Evolutionary conservation across 1,140 invertebrate genomes (phyloP).

Genomic region (Proctacanthus coquilletti): DNA sequence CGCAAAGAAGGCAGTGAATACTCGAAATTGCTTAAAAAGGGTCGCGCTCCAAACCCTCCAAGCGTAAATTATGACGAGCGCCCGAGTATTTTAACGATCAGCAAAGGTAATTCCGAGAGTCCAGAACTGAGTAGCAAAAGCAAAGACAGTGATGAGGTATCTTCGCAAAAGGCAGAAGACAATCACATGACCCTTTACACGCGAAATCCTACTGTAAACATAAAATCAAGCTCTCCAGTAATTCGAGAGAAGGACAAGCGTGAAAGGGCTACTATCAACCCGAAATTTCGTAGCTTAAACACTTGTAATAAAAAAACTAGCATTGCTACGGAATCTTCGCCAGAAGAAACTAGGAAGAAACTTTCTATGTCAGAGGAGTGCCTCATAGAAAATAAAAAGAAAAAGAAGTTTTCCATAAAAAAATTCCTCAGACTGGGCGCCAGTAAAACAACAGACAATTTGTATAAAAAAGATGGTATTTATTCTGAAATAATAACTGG

Average conservation of each 20-base stretch:
- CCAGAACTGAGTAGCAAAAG: background rate
- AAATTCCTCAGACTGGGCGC: constrained; percentile 61
- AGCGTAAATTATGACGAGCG: no score
- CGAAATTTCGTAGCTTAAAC: constrained; percentile 38
- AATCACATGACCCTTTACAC: constrained; percentile 23
- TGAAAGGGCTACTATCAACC: constrained; percentile 48
- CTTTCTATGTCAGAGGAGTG: constrained; percentile 59
- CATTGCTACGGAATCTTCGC: constrained; percentile 41
- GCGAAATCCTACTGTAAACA: constrained; percentile 38
- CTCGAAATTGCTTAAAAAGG: constrained; percentile 27
- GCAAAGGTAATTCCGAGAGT: no score
- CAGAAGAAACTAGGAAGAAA: constrained; percentile 37
- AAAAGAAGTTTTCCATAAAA: constrained; percentile 61
- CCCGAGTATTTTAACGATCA: no score
- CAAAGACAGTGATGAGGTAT: background rate
- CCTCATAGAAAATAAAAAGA: constrained; percentile 50
- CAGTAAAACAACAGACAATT: constrained; percentile 19
- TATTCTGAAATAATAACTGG: constrained; percentile 27
- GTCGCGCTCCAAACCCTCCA: constrained; percentile 40
- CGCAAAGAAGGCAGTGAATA: constrained; percentile 14
- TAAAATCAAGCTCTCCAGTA: constrained; percentile 45
- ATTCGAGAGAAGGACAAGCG: constrained; percentile 59
- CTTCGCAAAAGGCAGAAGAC: no score
- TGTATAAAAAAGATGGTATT: constrained; percentile 20
- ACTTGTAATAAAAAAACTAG: constrained; percentile 24